Percentiles rank a stretch among this genome's conserved stretches.
Conservation (phyloP, 2,797 vertebrate species). For the Ctenopoma multispine region DNA sequence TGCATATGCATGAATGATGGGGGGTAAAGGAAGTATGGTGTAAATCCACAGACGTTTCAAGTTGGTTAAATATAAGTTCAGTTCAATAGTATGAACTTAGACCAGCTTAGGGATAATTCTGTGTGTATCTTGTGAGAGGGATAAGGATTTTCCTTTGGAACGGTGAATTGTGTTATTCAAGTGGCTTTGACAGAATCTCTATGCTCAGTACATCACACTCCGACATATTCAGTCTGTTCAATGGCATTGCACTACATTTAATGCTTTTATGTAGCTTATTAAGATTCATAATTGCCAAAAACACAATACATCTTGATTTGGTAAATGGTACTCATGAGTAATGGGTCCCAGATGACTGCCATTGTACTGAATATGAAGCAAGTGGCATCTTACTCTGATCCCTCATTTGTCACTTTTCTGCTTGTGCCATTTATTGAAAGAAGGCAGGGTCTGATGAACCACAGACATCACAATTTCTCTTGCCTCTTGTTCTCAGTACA, state of each 20-base stretch:
- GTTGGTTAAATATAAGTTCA: conserved; percentile 25
- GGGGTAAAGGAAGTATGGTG: background rate
- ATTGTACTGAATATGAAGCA: conserved; percentile 37
- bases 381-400: conserved; percentile 45
- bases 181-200: conserved; percentile 33
- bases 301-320: conserved; percentile 49
- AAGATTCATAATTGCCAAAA: conserved; percentile 48
- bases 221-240: conserved; percentile 31
- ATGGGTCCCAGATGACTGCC: conserved; percentile 40
- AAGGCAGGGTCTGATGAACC: conserved; percentile 14
- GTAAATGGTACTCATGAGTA: conserved; percentile 33
- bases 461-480: conserved; percentile 17
- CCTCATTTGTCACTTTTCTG: conserved; percentile 51
- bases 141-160: conserved; percentile 29
- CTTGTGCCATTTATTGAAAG: conserved; percentile 38
- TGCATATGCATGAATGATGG: conserved; percentile 15
- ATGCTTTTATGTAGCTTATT: conserved; percentile 44
- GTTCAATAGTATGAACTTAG: conserved; percentile 20
- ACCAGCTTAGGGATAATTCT: conserved; percentile 17
- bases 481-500: conserved; percentile 6
- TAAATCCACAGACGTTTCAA: conserved; percentile 28
- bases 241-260: conserved; percentile 11
- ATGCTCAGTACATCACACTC: conserved; percentile 9
- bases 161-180: conserved; percentile 16
- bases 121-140: conserved; percentile 9